Conservation (phyloP, 2,113 vertebrate species). For the Tachuris rubrigastra region DNA sequence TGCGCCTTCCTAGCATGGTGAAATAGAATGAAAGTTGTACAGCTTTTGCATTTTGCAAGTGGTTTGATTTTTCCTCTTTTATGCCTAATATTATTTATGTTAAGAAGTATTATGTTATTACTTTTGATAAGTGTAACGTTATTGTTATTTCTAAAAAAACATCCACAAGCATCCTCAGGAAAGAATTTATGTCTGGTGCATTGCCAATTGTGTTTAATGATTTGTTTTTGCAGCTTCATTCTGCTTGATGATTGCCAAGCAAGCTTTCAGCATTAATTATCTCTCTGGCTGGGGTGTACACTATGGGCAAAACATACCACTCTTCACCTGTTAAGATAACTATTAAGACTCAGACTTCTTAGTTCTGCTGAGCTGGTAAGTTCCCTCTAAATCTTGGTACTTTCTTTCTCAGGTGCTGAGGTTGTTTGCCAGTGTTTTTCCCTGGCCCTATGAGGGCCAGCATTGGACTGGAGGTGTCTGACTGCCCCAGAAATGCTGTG, state of each 20-base stretch:
- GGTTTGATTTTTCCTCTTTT: neutral
- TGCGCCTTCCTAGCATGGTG: neutral
- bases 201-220: constrained; percentile 2
- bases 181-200: neutral
- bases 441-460: neutral
- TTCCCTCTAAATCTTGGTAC: neutral
- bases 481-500: constrained; percentile 7
- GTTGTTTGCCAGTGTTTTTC: neutral
- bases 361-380: neutral
- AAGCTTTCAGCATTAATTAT: constrained; percentile 36
- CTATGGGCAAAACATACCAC: neutral
- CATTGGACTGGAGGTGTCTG: constrained; percentile 48
- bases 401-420: constrained; percentile 59
- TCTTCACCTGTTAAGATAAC: neutral
- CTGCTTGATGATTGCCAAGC: neutral
- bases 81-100: neutral
- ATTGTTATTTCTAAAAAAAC: neutral
- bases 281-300: neutral
- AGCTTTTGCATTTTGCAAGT: neutral
- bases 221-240: constrained; percentile 32
- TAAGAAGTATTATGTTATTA: neutral
- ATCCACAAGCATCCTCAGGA: neutral
- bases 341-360: neutral
- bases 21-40: neutral
- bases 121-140: neutral